Base-by-base conservation (phyloP, 2,888 invertebrate species). In the Coelinius sp. region DNA sequence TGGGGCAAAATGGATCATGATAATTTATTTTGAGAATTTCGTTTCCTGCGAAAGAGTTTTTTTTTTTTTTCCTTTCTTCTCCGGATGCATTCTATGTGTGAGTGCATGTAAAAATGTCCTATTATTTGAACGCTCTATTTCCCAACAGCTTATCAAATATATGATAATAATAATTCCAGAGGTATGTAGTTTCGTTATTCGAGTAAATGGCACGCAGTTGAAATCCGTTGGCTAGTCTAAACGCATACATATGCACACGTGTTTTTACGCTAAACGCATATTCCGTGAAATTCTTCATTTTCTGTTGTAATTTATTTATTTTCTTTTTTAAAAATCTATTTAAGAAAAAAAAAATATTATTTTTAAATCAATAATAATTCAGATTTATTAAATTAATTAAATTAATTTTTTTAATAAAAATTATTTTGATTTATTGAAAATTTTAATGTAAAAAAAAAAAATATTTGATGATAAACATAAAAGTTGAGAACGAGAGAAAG, bases 121-220 rank as follows among this genome's bases (percentile, higher is more conserved):
- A 83, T 82, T 85, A 85, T 85, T 84, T 84, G 82, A 85, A 85
- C 85, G 84, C 83, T 85, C 83, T 80, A 85, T 80, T 85, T 86
- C 80, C 82, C 78, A 78, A 77, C 80, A 79, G 83, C 83, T 85
- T 84, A 85, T 85, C 84, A 84, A 84, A 85, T 82, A 83, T 72
- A 75, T 69, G 46, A 62, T 62, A 69, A 46, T 62, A 62, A 69
- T 63, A 62, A 69, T 69, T 46, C 17, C 62, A n/a, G 27, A 44
- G 44, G 46, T 44, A 80, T 81, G 82, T 83, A 84, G 83, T 84
- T 82, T 78, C 78, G 46, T 49, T 81, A 80, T 85, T 85, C 85
- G 81, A 83, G 81, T 84, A 85, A 85, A 83, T 72, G 72, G 68
- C 68, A 67, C 80, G 81, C 78, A 73, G 72, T 75, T 74, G 74